These are phyloP conservation scores for Psittacula echo DNA, from an alignment of 2,797 vertebrate genomes.

Conservation along the genomic window DNA sequence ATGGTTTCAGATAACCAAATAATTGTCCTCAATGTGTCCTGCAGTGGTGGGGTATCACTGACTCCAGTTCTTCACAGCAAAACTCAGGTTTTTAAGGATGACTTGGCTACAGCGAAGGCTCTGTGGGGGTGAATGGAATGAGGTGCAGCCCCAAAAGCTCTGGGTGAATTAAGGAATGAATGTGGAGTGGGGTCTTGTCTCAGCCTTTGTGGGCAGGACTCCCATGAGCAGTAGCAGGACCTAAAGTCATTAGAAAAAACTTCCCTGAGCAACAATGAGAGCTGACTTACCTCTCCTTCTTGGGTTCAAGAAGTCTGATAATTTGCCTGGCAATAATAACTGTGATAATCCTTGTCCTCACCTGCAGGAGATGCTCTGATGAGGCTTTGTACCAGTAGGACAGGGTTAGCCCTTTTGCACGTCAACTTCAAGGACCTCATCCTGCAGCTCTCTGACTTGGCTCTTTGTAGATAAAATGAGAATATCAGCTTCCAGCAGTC, in stretches of 20 bases:
- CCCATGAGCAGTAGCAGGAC: accelerated
- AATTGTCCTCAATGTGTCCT: neutral
- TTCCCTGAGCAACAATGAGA: neutral
- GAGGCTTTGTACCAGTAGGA: neutral
- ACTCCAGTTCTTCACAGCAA: neutral
- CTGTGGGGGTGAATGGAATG: neutral
- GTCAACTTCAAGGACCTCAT: neutral
- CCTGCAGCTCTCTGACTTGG: neutral
- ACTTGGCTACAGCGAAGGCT: neutral
- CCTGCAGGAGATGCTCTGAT: neutral
- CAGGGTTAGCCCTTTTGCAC: slow-evolving; percentile 19
- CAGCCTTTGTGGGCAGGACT: accelerated
- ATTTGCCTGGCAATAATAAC: neutral
- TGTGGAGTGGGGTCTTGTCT: neutral
- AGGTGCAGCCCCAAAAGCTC: neutral
- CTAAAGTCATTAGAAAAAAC: neutral
- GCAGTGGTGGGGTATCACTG: neutral
- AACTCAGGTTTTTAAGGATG: neutral
- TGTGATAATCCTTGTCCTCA: neutral
- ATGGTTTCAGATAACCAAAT: neutral
- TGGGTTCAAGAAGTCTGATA: neutral
- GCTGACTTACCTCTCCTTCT: neutral
- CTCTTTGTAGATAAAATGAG: neutral
- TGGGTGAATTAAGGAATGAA: neutral
- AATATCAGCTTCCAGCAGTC: neutral